Evolutionary conservation across 2,797 vertebrate species (phyloP), one percentile per base, ranked within the genome.

Genomic region (Adrianichthys oophorus): DNA sequence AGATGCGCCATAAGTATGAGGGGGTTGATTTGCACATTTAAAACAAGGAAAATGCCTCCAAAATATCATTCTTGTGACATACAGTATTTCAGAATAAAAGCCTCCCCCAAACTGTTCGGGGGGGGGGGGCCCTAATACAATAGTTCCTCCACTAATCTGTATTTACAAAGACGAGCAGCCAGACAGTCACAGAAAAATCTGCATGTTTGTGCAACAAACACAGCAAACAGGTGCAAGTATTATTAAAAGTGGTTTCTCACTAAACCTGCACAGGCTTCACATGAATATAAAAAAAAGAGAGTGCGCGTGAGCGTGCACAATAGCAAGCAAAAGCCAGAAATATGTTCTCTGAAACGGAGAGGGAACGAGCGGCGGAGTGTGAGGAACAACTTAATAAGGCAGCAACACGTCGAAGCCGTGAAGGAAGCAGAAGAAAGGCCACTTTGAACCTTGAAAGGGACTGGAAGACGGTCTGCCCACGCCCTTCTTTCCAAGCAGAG

Each of bases 371-470:
- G 47, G 32, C 43, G 53, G 48, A 52, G 50, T 29, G 48, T 32
- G 49, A 51, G 70, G 52, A 75, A 78, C 72, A 71, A 79, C 74
- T 84, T 89, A 89, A 88, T 85, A 87, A 86, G 82, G 80, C 62
- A 65, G 76, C 78, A 75, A 78, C 80, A 79, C 75, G 76, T 78
- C 82, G 84, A 85, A 79, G 70, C 16, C 43, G 76, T 49, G 52
- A 71, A 83, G 80, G 72, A 71, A 10, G 59, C 60, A 61, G 71
- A 79, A 82, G 82, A 84, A 80, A 80, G 60, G 80, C 47, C 59
- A 86, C 85, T 89, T 87, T 89, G 84, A 89, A 87, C 82, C 76
- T 84, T 87, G 78, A 90, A 88, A 89, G 87, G 81, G 81, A 87
- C 83, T 79, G 52, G 32, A 76, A 82, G 81, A 87, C 75, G 73